Base-by-base conservation (phyloP, 2,113 vertebrate genomes). In the Lepus timidus region DNA sequence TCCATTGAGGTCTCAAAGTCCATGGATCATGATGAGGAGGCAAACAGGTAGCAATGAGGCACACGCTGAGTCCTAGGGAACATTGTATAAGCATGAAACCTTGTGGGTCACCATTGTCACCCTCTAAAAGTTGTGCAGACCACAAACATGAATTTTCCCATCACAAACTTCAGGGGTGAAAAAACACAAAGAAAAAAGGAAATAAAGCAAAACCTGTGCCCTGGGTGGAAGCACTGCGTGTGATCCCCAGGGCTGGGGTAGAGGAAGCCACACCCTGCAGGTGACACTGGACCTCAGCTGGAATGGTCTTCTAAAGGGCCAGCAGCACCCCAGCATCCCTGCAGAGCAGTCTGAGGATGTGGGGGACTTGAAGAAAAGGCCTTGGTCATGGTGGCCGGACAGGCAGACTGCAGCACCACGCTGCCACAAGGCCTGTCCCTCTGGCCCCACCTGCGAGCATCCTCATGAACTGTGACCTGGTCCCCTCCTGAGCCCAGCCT, bases 1-100 rank as follows among this genome's bases (percentile, higher is more conserved):
- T 90, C n/a, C 52, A 90, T 58, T 80, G 31, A 88, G 61, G 87
- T 78, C 39, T 87, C n/a, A 49, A 36, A 19, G 70, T 27, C 64
- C 16, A 74, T 20, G 7, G 33, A 44, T 93, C 61, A 22, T 85
- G 44, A 74, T 51, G 16, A 51, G 9, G 74, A 85, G 65, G 70
- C 68, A 93, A 71, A 76, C 51, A 81, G 20, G 14, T 74, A 11
- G 58, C 58, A 67, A 64, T 76, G 76, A 71, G 89, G 44, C 29
- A 39, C 29, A 23, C 8, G 4, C 27, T 78, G 79, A 78, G 22
- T 73, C 49, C 22, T 29, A 27, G 0, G 2, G 6, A 67, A 0
- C 61, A 44, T 44, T 79, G 20, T 22, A 86, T 27, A 87, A 78
- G 33, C 55, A 31, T 29, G 5, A 80, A 65, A 6, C 19, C 25